Conservation (phyloP, 2,888 invertebrate genomes). For the Polydrusus pterygomalis region DNA sequence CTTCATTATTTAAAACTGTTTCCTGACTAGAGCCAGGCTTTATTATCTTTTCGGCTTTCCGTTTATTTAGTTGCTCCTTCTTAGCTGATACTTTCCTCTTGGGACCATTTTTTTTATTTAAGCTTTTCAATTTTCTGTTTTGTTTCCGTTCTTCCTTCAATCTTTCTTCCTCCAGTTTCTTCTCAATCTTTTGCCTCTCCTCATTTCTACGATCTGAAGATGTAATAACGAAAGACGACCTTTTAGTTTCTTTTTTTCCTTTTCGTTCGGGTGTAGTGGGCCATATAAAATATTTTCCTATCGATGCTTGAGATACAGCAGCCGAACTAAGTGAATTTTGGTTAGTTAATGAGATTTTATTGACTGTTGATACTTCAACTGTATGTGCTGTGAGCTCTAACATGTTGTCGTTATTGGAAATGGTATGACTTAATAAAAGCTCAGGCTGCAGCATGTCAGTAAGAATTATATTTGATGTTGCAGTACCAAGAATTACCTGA, state of each 20-base stretch:
- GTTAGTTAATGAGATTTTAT: constrained; percentile 12
- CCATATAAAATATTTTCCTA: constrained; percentile 16
- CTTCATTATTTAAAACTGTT: constrained; percentile 4
- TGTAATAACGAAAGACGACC: constrained; percentile 14
- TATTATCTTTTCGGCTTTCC: not conserved
- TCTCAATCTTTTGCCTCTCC: constrained; percentile 25
- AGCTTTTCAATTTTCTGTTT: constrained; percentile 2
- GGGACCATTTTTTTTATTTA: constrained; percentile 8
- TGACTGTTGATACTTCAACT: not conserved
- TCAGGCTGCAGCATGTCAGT: constrained; percentile 2
- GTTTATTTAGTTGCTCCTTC: not conserved
- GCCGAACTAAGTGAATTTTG: not conserved
- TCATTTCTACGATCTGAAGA: constrained; percentile 24
- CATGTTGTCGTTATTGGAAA: not conserved
- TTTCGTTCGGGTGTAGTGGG: constrained; percentile 25
- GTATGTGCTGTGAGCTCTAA: not conserved
- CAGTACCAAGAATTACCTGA: not conserved
- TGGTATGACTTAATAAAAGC: not conserved
- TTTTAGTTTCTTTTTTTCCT: constrained; percentile 26
- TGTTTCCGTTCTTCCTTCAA: constrained; percentile 27
- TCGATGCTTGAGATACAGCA: constrained; percentile 3
- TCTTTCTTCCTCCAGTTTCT: constrained; percentile 28
- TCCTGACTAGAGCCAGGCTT: not conserved
- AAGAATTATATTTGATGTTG: not conserved
- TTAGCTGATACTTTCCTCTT: not conserved